Evolutionary conservation across 1,140 invertebrate genomes (phyloP).

Genomic region (Carcinoscorpius rotundicauda): DNA sequence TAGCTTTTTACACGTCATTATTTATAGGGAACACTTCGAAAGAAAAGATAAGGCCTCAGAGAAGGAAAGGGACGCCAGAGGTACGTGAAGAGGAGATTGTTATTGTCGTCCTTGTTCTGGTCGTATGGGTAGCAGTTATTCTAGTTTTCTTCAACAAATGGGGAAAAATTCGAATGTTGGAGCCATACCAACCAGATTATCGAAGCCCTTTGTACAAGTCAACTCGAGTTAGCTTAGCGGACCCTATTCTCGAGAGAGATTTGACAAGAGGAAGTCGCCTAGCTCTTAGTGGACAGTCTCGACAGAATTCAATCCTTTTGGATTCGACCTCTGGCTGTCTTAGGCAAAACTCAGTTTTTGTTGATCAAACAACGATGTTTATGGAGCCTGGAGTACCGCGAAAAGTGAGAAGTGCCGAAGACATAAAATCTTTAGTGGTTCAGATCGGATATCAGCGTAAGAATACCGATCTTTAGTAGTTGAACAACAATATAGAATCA

Average conservation of each 20-base stretch:
- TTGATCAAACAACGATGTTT: slow-evolving; percentile 5
- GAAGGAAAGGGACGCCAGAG: too few species aligned
- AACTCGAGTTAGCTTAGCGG: too few species aligned
- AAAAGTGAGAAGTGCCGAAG: slow-evolving; percentile 64
- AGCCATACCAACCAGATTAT: slow-evolving; percentile 72
- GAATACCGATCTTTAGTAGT: too few species aligned
- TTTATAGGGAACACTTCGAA: too few species aligned
- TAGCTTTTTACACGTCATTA: too few species aligned
- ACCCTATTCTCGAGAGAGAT: too few species aligned
- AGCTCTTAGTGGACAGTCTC: too few species aligned
- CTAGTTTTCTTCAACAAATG: slow-evolving; percentile 70
- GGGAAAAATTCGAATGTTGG: slow-evolving; percentile 81
- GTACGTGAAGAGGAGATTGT: slow-evolving; percentile 72
- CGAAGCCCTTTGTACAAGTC: slow-evolving; percentile 34
- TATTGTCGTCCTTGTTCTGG: slow-evolving; percentile 68
- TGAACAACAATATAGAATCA: too few species aligned
- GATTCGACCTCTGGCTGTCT: slow-evolving; percentile 29
- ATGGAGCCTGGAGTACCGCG: slow-evolving; percentile 36
- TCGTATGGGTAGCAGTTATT: slow-evolving; percentile 77
- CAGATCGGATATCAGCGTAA: slow-evolving; percentile 11
- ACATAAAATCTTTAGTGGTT: slow-evolving; percentile 55
- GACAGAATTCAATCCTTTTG: too few species aligned
- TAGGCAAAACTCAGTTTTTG: slow-evolving; percentile 66
- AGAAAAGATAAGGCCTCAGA: too few species aligned
- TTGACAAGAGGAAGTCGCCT: too few species aligned